A percentile compares a stretch with the other conserved stretches of the same genome.
These are phyloP conservation scores for Apocrypta bakeri DNA, from an alignment of 1,140 invertebrate species.

Conservation along the genomic window DNA sequence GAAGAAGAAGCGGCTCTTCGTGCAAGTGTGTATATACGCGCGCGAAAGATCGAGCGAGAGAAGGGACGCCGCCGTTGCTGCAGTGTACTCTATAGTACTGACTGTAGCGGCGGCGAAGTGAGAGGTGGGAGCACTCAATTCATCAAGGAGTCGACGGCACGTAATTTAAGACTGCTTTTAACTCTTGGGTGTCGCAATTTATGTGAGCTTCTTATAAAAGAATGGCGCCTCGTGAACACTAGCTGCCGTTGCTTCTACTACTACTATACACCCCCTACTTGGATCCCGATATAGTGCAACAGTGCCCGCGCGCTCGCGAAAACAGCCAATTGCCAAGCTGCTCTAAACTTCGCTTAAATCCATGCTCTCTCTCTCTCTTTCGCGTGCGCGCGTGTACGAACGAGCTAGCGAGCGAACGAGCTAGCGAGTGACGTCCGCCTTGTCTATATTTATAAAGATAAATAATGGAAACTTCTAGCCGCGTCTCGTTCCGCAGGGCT, in stretches of 20 bases:
- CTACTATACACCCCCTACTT: too few relatives aligned
- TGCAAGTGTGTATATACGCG: not conserved
- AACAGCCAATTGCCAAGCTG: constrained; percentile 46
- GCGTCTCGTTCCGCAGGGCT: not conserved
- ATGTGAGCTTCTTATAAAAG: constrained; percentile 75
- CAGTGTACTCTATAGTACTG: too few relatives aligned
- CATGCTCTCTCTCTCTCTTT: not conserved
- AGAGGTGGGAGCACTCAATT: constrained; percentile 72
- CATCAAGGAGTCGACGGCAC: constrained; percentile 74
- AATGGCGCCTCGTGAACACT: constrained; percentile 67
- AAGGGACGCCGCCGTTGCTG: not conserved
- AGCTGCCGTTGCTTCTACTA: too few relatives aligned
- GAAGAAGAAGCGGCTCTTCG: not conserved
- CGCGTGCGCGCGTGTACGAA: not conserved
- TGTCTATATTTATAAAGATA: constrained; percentile 3
- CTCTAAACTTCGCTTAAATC: constrained; percentile 47
- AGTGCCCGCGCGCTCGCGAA: not conserved
- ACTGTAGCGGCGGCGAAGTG: constrained; percentile 28
- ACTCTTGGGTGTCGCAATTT: constrained; percentile 75
- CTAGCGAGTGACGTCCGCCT: not conserved
- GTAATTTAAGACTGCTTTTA: constrained; percentile 77
- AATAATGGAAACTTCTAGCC: not conserved
- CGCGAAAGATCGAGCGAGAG: constrained; percentile 17
- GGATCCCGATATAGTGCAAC: not conserved
- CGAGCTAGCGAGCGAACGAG: not conserved